Conservation (phyloP, 2,113 vertebrate genomes). For the Phaetusa simplex region DNA sequence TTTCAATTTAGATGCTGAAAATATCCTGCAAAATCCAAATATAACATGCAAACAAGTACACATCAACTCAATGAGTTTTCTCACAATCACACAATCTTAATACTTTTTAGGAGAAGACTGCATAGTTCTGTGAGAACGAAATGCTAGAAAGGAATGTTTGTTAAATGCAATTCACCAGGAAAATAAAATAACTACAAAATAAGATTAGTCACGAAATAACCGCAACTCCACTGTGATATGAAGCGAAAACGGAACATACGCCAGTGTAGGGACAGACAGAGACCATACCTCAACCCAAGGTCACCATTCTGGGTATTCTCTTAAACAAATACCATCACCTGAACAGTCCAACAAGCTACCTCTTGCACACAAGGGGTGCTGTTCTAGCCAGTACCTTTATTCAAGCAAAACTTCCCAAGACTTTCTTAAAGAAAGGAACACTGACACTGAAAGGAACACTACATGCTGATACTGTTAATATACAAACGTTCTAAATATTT, state of each 20-base stretch:
- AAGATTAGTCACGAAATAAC: not conserved
- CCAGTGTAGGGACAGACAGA: not conserved
- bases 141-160: not conserved
- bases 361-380: not conserved
- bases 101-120: not conserved
- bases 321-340: not conserved
- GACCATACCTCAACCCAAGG: not conserved
- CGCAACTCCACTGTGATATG: not conserved
- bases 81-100: not conserved
- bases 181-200: not conserved
- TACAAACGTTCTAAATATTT: not conserved
- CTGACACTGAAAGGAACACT: too few species aligned
- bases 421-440: not conserved
- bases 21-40: not conserved
- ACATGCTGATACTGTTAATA: not conserved
- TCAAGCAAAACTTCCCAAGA: not conserved
- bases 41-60: not conserved
- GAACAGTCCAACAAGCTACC: not conserved
- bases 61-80: not conserved
- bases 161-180: not conserved
- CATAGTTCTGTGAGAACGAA: not conserved
- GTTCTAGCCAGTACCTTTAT: not conserved
- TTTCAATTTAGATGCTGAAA: not conserved
- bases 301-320: not conserved
- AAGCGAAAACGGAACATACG: not conserved